phyloP scores from a whole-genome alignment of 30 jellyfish, hydroid and myxozoan species.

The Pelagia noctiluca region DNA sequence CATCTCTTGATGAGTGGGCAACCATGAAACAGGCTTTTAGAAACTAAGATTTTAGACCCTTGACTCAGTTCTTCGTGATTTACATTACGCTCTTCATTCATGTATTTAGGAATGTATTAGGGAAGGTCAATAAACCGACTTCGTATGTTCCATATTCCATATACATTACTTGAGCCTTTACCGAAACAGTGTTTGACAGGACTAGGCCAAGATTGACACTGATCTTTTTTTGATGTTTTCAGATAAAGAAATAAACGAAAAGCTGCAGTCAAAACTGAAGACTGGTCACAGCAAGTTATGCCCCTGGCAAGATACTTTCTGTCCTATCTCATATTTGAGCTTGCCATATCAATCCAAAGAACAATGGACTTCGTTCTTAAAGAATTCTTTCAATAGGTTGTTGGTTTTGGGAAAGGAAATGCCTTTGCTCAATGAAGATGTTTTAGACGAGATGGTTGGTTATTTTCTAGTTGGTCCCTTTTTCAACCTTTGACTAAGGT shows the following conservation, averaged over 20 bases:
- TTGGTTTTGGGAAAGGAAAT: slow-evolving; percentile 77
- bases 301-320: slow-evolving; percentile 97
- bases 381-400: slow-evolving; percentile 69
- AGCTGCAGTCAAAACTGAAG: slow-evolving; percentile 61
- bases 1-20: too few relatives aligned
- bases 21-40: too few relatives aligned
- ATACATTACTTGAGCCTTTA: too few relatives aligned
- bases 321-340: slow-evolving; percentile 80
- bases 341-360: slow-evolving; percentile 82
- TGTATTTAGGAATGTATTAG: too few relatives aligned
- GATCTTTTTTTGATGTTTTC: slow-evolving; percentile 10
- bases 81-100: too few relatives aligned
- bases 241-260: slow-evolving; percentile 80
- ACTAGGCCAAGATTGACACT: too few relatives aligned
- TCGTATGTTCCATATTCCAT: too few relatives aligned
- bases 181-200: too few relatives aligned
- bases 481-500: neutral
- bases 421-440: slow-evolving; percentile 94
- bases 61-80: too few relatives aligned
- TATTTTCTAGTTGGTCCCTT: neutral
- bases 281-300: slow-evolving; percentile 92
- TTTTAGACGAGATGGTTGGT: slow-evolving; percentile 88
- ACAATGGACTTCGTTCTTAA: slow-evolving; percentile 78
- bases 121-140: too few relatives aligned
- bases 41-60: too few relatives aligned